phyloP scores from a whole-genome alignment of 1,140 invertebrate genomes.

The Goniozus legneri region DNA sequence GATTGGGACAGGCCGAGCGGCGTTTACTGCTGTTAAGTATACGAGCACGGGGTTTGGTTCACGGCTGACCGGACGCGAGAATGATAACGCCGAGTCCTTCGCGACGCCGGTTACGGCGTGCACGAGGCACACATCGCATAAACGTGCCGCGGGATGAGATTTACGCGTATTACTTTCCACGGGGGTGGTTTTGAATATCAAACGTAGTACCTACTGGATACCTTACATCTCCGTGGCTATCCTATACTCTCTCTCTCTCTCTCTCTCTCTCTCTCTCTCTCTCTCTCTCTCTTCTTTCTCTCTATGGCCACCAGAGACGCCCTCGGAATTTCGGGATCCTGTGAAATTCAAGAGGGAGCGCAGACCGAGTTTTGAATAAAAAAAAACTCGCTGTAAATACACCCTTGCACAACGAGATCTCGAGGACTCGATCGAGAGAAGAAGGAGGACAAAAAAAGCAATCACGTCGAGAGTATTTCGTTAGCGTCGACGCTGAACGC shows the following conservation, averaged over 20 bases:
- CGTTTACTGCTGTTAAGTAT: not conserved
- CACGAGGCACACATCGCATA: not conserved
- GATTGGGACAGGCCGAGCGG: not conserved
- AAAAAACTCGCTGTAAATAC: no score
- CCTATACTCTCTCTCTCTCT: not conserved
- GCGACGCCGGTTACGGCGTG: not conserved
- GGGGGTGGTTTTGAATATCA: constrained; percentile 21
- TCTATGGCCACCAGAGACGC: no score
- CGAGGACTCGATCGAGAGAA: no score
- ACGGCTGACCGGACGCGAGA: not conserved
- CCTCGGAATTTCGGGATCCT: no score
- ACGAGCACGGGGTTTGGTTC: not conserved
- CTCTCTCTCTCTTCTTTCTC: no score
- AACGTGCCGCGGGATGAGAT: constrained; percentile 12
- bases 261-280: not conserved
- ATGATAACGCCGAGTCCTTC: not conserved
- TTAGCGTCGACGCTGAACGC: no score
- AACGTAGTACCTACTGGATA: not conserved
- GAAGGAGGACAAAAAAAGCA: no score
- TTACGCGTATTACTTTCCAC: constrained; percentile 20
- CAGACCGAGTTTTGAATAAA: not conserved
- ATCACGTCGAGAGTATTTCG: no score
- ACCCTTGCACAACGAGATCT: no score
- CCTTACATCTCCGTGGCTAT: not conserved
- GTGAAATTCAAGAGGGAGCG: no score